A percentile compares a stretch with the other conserved stretches of the same genome.
Conservation (phyloP, 2,797 vertebrate species). For the Novumbra hubbsi region DNA sequence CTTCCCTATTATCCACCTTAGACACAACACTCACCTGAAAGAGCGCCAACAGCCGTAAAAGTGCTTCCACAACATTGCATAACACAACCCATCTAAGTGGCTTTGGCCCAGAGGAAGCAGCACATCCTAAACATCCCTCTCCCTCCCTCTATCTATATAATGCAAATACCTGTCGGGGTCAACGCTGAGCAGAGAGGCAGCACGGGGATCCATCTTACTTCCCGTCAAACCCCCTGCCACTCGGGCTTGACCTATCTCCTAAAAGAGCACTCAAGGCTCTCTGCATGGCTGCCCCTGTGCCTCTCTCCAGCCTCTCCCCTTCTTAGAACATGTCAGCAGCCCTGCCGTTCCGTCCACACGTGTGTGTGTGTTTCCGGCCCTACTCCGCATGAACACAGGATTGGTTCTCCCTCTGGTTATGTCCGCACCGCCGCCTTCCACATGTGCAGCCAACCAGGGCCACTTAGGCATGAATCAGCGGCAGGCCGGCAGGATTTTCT, state of each 20-base stretch:
- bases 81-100: constrained; percentile 34
- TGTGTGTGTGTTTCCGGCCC: background rate
- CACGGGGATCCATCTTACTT: constrained; percentile 63
- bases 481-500: background rate
- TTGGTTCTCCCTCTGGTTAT: background rate
- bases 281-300: constrained; percentile 13
- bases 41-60: constrained; percentile 59
- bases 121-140: background rate
- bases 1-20: background rate
- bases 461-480: background rate
- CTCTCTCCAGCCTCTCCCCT: background rate
- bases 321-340: constrained; percentile 3
- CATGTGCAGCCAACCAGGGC: background rate
- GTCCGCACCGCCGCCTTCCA: background rate
- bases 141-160: background rate
- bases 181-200: constrained; percentile 52
- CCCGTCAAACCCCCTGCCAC: constrained; percentile 56
- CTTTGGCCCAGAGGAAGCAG: constrained; percentile 35
- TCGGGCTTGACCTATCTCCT: constrained; percentile 60
- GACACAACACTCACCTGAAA: background rate
- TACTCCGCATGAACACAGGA: background rate
- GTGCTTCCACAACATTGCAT: constrained; percentile 47
- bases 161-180: constrained; percentile 55
- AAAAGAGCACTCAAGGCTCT: constrained; percentile 32
- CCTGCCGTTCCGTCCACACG: background rate